Conservation (phyloP, 2,113 vertebrate genomes). For the Oncorhynchus gorbuscha region DNA sequence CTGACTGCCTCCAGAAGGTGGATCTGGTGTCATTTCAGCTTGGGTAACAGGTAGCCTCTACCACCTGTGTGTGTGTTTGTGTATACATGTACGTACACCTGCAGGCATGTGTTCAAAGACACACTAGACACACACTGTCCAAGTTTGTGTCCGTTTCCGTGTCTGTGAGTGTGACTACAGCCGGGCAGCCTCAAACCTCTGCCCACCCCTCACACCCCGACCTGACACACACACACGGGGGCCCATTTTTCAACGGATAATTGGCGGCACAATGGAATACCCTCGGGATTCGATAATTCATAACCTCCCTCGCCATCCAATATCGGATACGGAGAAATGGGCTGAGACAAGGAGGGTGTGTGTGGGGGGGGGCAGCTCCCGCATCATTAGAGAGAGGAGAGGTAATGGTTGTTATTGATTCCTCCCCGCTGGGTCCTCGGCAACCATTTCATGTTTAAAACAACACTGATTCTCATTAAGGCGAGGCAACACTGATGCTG, state of each 20-base stretch:
- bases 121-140: too few relatives aligned
- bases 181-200: slow-evolving; percentile 50
- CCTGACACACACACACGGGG: slow-evolving; percentile 32
- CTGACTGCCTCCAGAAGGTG: background rate
- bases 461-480: slow-evolving; percentile 81
- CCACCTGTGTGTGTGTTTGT: background rate
- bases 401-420: slow-evolving; percentile 81
- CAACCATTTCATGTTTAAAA: slow-evolving; percentile 81
- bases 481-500: slow-evolving; percentile 34
- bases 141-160: background rate
- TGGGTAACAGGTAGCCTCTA: background rate
- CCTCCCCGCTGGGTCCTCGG: slow-evolving; percentile 54
- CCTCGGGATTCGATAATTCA: slow-evolving; percentile 80
- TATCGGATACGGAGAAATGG: slow-evolving; percentile 74
- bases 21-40: too few relatives aligned
- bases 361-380: slow-evolving; percentile 28
- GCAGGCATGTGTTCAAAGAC: slow-evolving; percentile 15
- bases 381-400: slow-evolving; percentile 73
- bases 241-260: slow-evolving; percentile 74
- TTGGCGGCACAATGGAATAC: slow-evolving; percentile 70
- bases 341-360: slow-evolving; percentile 62
- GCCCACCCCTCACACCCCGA: slow-evolving; percentile 31
- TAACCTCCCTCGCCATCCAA: slow-evolving; percentile 75
- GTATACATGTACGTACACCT: slow-evolving; percentile 27
- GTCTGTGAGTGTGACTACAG: slow-evolving; percentile 41